Base-by-base conservation (phyloP, 2,113 vertebrate genomes). In the Haplotaxodon microlepis region DNA sequence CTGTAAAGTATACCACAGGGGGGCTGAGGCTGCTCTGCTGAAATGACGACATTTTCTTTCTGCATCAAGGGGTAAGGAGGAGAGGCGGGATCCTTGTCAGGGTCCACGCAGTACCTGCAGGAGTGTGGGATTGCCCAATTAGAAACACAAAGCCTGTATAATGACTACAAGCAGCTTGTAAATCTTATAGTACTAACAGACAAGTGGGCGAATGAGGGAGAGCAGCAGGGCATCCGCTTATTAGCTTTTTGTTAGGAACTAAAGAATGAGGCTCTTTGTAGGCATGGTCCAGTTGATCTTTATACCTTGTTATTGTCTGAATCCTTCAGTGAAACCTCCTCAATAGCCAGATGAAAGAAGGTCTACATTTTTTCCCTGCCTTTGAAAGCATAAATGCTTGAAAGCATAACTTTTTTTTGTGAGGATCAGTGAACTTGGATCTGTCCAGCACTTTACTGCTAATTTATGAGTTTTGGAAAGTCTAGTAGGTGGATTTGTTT, bases 91-190 rank as follows among this genome's bases (percentile, higher is more conserved):
- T 87, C 29, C 69, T 57, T 87, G 73, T 90, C 27, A 71, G 82
- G 53, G 71, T 83, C 69, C 61, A 14, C 38, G n/a, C 36, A 47
- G 40, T 54, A 29, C 45, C 79, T 87, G 71, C 21, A 27, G 50
- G 14, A 84, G 45, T 83, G 86, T 63, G 61, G 71, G 86, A 87
- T 89, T 85, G n/a, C 78, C 81, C 88, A 91, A 90, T 94, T 91
- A 90, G 84, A 56, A 82, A 83, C 57, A 84, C 47, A 83, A 54
- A 78, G 73, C 76, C 45, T 12, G 61, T 81, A 83, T 82, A 81
- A 89, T 79, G 12, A 38, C 66, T 40, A 31, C 63, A 71, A 11
- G 42, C 61, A 84, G 85, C 86, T 76, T 89, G 79, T 66, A 86
- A 85, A 86, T 80, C 34, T 40, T 87, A 88, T 71, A 81, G 57